A percentile compares a stretch with the other conserved stretches of the same genome.
phyloP scores from a whole-genome alignment of 2,113 vertebrate genomes.

The Catharus bicknelli region DNA sequence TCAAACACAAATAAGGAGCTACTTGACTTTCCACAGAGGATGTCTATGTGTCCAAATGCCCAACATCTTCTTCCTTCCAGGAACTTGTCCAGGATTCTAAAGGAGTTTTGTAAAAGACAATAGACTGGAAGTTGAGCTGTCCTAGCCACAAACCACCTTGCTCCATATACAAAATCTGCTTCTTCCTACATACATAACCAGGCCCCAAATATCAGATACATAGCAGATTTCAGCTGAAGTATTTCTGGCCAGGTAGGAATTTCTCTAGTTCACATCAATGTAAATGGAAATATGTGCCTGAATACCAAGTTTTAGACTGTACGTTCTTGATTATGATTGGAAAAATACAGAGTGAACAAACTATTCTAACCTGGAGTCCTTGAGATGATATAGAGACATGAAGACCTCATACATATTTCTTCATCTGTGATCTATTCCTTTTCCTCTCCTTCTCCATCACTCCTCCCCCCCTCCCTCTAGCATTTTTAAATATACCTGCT shows the following conservation, averaged over 20 bases:
- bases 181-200: background rate
- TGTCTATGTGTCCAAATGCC: background rate
- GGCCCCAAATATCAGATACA: background rate
- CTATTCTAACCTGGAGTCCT: background rate
- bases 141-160: background rate
- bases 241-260: background rate
- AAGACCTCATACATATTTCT: background rate
- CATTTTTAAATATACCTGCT: background rate
- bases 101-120: background rate
- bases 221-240: background rate
- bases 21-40: background rate
- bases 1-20: background rate
- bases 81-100: background rate
- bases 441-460: accelerated
- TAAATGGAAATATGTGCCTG: background rate
- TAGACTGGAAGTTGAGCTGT: background rate
- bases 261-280: background rate
- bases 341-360: background rate
- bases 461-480: background rate
- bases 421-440: background rate
- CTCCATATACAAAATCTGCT: background rate
- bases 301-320: background rate
- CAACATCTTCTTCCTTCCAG: background rate
- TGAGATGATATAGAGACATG: background rate
- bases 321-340: background rate